These are phyloP conservation scores for Tursiops truncatus DNA, from an alignment of 2,113 vertebrate genomes.

Conservation along the genomic window DNA sequence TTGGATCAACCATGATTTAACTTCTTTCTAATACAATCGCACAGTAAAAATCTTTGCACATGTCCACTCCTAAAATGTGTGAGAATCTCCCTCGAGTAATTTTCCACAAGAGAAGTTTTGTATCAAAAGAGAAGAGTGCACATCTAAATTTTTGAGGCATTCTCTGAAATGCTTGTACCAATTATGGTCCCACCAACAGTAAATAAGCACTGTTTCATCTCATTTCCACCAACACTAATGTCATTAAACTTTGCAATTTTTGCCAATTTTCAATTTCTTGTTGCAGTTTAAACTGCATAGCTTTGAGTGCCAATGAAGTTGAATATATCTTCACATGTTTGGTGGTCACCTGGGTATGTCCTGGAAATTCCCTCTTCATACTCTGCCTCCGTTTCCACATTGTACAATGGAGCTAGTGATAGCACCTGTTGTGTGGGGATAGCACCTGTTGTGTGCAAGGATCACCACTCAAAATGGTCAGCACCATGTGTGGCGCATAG, in stretches of 20 bases:
- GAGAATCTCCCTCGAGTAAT: not conserved
- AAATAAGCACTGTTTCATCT: not conserved
- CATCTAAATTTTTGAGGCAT: not conserved
- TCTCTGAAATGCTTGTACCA: not conserved
- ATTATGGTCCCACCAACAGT: not conserved
- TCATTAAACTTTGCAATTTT: not conserved
- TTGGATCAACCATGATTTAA: not conserved
- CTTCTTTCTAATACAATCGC: not conserved
- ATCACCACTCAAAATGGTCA: not conserved
- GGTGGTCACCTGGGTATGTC: not conserved
- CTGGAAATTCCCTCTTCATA: not conserved
- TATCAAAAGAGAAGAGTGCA: not conserved
- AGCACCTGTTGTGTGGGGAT: too few species aligned
- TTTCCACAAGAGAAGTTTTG: not conserved
- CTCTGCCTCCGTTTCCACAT: not conserved
- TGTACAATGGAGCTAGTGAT: not conserved
- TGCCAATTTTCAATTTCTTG: not conserved
- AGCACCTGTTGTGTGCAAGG: too few species aligned
- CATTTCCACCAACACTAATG: not conserved
- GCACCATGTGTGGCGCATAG: not conserved
- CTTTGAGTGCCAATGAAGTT: not conserved
- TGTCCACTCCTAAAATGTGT: not conserved
- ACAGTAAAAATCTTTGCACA: not conserved
- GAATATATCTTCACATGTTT: not conserved
- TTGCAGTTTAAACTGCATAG: not conserved